Base-by-base conservation (phyloP, 64 coral and sea anemone genomes). In the Montipora cactus region DNA sequence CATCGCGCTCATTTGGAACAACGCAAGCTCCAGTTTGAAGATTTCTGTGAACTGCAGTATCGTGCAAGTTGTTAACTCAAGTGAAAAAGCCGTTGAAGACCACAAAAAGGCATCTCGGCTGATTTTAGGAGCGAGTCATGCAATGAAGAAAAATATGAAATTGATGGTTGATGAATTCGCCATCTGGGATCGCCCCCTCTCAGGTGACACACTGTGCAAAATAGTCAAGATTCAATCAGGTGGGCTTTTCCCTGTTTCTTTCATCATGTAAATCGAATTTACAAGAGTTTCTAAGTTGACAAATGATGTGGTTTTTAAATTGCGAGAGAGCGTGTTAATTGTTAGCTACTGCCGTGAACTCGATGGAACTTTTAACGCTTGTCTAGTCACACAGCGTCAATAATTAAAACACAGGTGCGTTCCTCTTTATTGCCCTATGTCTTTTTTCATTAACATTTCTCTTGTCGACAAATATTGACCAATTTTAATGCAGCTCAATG, bases 141-240 rank as follows among this genome's bases (percentile, higher is more conserved):
- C 49, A 0, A 69, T 95, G 23, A 77, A 78, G 46, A 97, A 97
- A 85, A 91, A 92, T 47, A 84, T 80, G 20, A 76, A 86, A 37
- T 70, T 97, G 68, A 64, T 95, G 83, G 80, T 97, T 13, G 96
- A 97, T 28, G 96, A 97, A 51, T 95, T 97, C 51, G 96, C 96
- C 25, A 92, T 97, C 49, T 97, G 96, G 96, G 91, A 97, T 49
- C 58, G 81, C 47, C 94, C 89, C 19, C 53, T 97, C 9, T 73
- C 89, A 5, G 19, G 79, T 8, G 66, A 72, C 72, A 89, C 77
- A 53, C 75, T 97, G 53, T 97, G 96, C 64, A 73, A 73, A 62
- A 59, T 95, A 15, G 59, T 95, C 48, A 80, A 49, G 47, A 89
- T 97, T n/a, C 87, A 57, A 14, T 94, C 96, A 83, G 96, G 96